phyloP scores from a whole-genome alignment of 2,797 vertebrate genomes.

The Hippopotamyrus pictus region DNA sequence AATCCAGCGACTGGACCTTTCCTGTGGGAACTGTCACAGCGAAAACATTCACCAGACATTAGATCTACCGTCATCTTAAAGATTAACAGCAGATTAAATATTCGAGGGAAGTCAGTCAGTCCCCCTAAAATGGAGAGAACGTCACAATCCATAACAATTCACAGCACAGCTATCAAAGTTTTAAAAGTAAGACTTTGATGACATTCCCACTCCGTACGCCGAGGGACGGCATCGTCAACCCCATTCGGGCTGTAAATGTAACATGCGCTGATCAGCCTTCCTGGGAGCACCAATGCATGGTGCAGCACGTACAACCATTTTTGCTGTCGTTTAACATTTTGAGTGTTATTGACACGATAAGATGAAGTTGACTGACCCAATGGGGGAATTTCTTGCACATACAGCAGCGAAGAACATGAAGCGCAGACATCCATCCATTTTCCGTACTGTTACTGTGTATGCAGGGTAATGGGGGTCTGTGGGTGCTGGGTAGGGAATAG shows the following conservation, averaged over 20 bases:
- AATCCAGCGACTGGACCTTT: background rate
- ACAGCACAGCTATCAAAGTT: background rate
- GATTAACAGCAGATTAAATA: background rate
- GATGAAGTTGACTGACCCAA: background rate
- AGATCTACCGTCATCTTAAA: background rate
- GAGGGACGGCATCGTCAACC: background rate
- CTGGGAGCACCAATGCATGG: background rate
- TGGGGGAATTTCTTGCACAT: background rate
- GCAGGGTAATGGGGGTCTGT: background rate
- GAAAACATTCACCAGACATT: background rate
- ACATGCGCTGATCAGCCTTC: background rate
- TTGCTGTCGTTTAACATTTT: background rate
- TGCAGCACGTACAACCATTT: background rate
- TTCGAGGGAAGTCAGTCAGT: background rate
- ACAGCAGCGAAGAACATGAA: background rate
- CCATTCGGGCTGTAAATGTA: background rate
- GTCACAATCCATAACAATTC: background rate
- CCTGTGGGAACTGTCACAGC: background rate
- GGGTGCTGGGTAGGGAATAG: background rate
- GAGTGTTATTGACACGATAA: background rate
- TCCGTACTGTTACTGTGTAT: background rate
- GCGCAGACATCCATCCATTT: background rate
- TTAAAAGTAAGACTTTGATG: background rate
- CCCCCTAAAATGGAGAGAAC: background rate
- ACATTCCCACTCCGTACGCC: background rate